Evolutionary conservation across 2,113 vertebrate genomes (phyloP), one percentile per base, ranked within the genome.

Genomic region (Chitala chitala): DNA sequence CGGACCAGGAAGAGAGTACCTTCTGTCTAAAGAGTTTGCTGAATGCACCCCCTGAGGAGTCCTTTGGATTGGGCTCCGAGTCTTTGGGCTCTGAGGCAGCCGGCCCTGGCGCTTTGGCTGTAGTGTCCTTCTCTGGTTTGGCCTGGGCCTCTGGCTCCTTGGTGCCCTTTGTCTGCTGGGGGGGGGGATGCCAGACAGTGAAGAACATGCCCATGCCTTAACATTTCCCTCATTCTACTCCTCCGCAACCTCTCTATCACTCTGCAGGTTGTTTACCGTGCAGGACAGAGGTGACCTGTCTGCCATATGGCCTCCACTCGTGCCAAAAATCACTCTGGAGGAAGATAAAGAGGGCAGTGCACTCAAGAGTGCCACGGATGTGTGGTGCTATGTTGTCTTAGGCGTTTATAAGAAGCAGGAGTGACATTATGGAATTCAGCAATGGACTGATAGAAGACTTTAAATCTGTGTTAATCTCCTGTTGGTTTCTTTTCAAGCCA

Each of bases 91-190:
- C 63, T 33, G 74, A 46, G 71, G 68, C 56, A 33, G 50, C 20
- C 13, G 54, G 38, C 1, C 7, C 56, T 29, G 4, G 79, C 1
- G 61, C 68, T 53, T 86, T 86, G 38, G 81, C 86, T 40, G 87
- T 86, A 8, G 84, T 84, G 75, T 80, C 71, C 72, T 69, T 86
- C 31, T 79, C 72, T 26, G 56, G 53, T 31, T 46, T 56, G 68
- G 68, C 69, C 66, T 66, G 29, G 22, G 40, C 61, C 44, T 73
- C 73, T 13, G 54, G 71, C 29, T 77, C 54, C 31, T 50, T 75
- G 38, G 63, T 76, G 48, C 56, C 58, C 29, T 53, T 85, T 59
- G 10, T 15, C 80, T 86, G 56, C 31, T 33, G 64, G 38, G 38
- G 46, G 26, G 46, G 22, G 50, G 12, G 22, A 40, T 7, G 5